Base-by-base conservation (phyloP, 1,140 invertebrate species). In the Nymphalis io region DNA sequence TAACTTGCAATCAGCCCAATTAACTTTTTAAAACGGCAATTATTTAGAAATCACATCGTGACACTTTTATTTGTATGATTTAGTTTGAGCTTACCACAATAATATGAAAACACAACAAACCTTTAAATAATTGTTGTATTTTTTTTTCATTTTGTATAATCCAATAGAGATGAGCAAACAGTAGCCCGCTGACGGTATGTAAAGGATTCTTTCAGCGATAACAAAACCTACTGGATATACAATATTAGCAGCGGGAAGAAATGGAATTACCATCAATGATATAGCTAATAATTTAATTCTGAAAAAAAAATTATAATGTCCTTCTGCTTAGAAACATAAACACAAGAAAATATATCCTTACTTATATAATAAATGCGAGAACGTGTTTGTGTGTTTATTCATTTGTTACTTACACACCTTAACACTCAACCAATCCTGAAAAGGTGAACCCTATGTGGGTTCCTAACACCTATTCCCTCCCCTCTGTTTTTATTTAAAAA, bases 181-280 rank as follows among this genome's bases (percentile, higher is more conserved):
- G 85, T 95, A 97, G 63, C 97, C 97, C 70, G 95, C 94, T 42
- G 96, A 97, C n/a, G 97, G 95, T 68, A 98, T 93, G 84, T 98
- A 97, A 10, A 98, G 90, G 39, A 96, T 95, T 80, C 97, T 93
- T 85, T 98, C 97, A 23, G 97, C 97, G 42, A 98, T 93, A 0
- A 98, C 97, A 93, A 98, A 98, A 21, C 97, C 97, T 55, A 99
- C 98, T 44, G 94, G 95, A 83, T 98, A 96, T 63, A 97, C 93
- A 40, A 99, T 90, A 74, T 99, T 99, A 53, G 95, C 95, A 0
- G 98, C 98, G 42, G 98, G 98, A 61, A 99, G 85, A 91, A 99
- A 99, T 51, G 98, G 96, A 62, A 99, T 92, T 11, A 97, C 90
- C 58, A 97, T 88, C 53, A 98, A 85, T 39, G 94, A 90, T 58